Evolutionary conservation across 2,797 vertebrate genomes (phyloP), one percentile per base, ranked within the genome.

Genomic region (Pseudochromis fuscus): DNA sequence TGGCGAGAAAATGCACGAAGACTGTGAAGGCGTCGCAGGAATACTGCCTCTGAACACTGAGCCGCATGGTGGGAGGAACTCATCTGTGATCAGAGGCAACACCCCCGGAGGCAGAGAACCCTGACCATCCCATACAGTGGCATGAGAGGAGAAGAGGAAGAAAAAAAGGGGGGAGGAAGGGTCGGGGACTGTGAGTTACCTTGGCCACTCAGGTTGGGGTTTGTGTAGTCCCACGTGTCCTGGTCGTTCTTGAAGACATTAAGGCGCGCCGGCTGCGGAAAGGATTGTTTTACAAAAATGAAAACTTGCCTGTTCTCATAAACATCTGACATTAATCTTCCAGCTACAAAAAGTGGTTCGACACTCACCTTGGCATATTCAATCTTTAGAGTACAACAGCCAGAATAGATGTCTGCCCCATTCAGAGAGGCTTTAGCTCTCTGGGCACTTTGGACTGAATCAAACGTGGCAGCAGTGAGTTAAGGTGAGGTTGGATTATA

Each of bases 241-340:
- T 98, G 97, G 88, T 99, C 97, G 0, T 98, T 99, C 94, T 97
- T 98, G 92, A 98, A 98, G 72, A 99, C 97, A 40, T 98, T 98
- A 81, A 99, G 95, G 42, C 97, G 95, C 0, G 96, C 95, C 30
- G 97, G 97, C 96, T 98, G 86, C n/a, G 9, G 46, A 77, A 10
- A 63, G 57, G 18, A 74, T 45, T 12, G 12, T 15, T 67, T 74
- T 10, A 52, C 13, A 59, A 24, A 52, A 67, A 48, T 21, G 42
- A 56, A 58, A 72, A 42, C 5, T 6, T 19, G n/a, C 16, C 40
- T 23, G 0, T 10, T 44, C 25, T 49, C 19, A 33, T 2, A 18
- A 48, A 61, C 38, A 56, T 0, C n/a, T 0, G 3, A 66, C 46
- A 5, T 49, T 38, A 23, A 59, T 16, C 59, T 0, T 38, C 3